A percentile compares a stretch with the other conserved stretches of the same genome.
Conservation (phyloP, 2,797 vertebrate genomes). For the Toxotes lorentzi region DNA sequence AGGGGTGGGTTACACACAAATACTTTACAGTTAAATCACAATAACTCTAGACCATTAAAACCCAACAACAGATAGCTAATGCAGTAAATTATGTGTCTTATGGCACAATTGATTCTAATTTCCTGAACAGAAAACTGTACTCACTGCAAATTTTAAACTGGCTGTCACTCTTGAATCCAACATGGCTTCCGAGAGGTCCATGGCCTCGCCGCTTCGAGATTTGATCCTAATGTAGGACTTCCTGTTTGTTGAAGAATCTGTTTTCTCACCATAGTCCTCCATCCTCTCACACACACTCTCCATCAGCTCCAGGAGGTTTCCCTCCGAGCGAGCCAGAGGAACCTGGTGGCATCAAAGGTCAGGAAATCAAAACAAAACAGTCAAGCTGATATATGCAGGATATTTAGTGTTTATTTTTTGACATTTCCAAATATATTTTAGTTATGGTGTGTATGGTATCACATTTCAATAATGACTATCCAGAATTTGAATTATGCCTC, state of each 20-base stretch:
- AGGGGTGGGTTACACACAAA: not conserved
- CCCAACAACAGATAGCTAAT: not conserved
- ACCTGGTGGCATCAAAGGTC: slow-evolving; percentile 81
- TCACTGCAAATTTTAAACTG: slow-evolving; percentile 92
- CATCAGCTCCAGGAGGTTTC: slow-evolving; percentile 94
- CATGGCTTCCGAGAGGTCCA: slow-evolving; percentile 89
- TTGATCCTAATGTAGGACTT: slow-evolving; percentile 89
- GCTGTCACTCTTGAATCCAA: slow-evolving; percentile 90
- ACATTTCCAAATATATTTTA: not conserved
- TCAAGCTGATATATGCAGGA: not conserved
- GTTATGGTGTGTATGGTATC: not conserved
- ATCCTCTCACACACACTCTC: slow-evolving; percentile 94
- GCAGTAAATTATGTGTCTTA: not conserved
- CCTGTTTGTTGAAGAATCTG: slow-evolving; percentile 86
- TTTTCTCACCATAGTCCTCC: slow-evolving; percentile 92
- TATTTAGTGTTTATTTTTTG: not conserved
- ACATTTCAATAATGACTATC: not conserved
- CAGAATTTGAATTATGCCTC: not conserved
- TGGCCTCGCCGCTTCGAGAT: slow-evolving; percentile 86
- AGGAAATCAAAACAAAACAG: not conserved
- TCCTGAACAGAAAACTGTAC: slow-evolving; percentile 48
- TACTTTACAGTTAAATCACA: not conserved
- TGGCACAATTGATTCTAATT: not conserved
- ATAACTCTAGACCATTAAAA: not conserved
- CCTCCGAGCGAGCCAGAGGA: slow-evolving; percentile 93